Conservation (phyloP, 2,797 vertebrate genomes). For the Gymnocypris eckloni region DNA sequence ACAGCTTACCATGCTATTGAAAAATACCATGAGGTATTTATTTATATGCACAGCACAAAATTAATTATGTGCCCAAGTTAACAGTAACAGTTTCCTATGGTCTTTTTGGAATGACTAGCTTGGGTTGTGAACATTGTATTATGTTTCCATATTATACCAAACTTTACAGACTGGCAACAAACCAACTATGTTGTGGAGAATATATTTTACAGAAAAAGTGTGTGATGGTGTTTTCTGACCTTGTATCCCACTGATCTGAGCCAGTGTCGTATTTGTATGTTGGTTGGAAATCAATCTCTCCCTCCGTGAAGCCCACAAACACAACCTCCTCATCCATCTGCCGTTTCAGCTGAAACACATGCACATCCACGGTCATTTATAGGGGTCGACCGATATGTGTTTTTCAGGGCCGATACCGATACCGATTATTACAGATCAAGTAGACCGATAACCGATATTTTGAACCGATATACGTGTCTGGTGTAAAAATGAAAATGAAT, state of each 20-base stretch:
- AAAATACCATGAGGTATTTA: not conserved
- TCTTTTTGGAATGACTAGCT: not conserved
- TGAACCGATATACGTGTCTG: too few species aligned
- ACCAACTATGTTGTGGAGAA: not conserved
- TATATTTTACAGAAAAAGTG: not conserved
- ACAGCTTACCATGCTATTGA: not conserved
- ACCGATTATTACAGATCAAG: too few species aligned
- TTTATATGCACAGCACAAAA: not conserved
- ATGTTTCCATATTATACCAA: not conserved
- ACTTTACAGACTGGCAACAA: not conserved
- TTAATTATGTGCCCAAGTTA: not conserved
- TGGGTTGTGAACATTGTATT: not conserved
- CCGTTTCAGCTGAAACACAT: slow-evolving; percentile 83
- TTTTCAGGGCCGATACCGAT: too few species aligned
- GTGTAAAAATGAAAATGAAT: too few species aligned
- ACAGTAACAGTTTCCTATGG: not conserved
- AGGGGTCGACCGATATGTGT: too few species aligned
- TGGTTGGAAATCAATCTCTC: slow-evolving; percentile 92
- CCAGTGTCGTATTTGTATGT: slow-evolving; percentile 97
- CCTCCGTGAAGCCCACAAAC: slow-evolving; percentile 92
- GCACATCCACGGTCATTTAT: slow-evolving; percentile 12
- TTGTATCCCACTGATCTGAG: slow-evolving; percentile 94
- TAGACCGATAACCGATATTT: too few species aligned
- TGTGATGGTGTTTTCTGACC: slow-evolving; percentile 74
- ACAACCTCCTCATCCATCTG: slow-evolving; percentile 88